phyloP scores from a whole-genome alignment of 2,113 vertebrate species.

The Osmerus eperlanus region DNA sequence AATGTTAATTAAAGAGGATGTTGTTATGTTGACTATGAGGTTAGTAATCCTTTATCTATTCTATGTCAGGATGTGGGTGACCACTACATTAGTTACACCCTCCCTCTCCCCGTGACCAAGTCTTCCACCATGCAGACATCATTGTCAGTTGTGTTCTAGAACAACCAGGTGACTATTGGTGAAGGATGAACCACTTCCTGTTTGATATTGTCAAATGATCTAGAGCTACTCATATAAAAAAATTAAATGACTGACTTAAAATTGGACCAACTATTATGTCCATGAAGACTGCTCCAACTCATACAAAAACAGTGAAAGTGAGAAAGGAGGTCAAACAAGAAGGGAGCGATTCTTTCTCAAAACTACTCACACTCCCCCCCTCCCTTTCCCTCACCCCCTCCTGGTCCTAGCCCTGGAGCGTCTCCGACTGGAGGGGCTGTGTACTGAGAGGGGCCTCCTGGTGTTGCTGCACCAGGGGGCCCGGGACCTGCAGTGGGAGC shows the following conservation, averaged over 20 bases:
- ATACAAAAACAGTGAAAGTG: too few relatives aligned
- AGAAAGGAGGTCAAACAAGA: too few relatives aligned
- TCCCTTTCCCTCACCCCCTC: neutral
- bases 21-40: too few relatives aligned
- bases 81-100: conserved; percentile 35
- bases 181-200: too few relatives aligned
- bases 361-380: neutral
- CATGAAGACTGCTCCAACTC: too few relatives aligned
- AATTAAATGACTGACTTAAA: too few relatives aligned
- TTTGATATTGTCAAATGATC: too few relatives aligned
- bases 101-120: conserved; percentile 39
- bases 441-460: conserved; percentile 44
- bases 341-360: too few relatives aligned
- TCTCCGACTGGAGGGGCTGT: conserved; percentile 44
- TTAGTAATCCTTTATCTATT: neutral
- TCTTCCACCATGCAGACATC: conserved; percentile 38
- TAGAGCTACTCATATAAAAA: too few relatives aligned
- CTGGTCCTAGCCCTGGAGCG: conserved; percentile 6
- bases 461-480: conserved; percentile 49
- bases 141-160: conserved; percentile 30
- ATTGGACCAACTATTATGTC: too few relatives aligned
- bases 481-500: conserved; percentile 46
- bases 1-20: too few relatives aligned
- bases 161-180: conserved; percentile 35
- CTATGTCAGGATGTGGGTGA: conserved; percentile 42